Conservation (phyloP, 2,888 invertebrate species). For the Amphipyra berbera region DNA sequence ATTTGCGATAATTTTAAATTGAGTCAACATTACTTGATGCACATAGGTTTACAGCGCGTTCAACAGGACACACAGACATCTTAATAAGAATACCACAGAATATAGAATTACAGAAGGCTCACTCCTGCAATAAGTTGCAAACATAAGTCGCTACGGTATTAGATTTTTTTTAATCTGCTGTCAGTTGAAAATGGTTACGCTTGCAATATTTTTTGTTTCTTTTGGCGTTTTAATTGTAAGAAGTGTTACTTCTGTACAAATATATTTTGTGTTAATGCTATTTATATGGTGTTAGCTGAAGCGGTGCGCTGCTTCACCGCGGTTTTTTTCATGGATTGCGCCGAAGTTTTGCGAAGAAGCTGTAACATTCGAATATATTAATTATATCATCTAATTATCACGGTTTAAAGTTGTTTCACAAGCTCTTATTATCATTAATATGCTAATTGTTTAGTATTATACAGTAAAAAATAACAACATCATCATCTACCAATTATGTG, state of each 20-base stretch:
- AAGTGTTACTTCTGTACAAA: slow-evolving; percentile 15
- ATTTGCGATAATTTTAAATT: slow-evolving; percentile 29
- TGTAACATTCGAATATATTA: slow-evolving; percentile 69
- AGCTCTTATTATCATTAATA: slow-evolving; percentile 22
- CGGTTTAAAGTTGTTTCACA: slow-evolving; percentile 16
- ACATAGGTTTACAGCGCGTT: slow-evolving; percentile 1
- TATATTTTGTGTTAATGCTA: slow-evolving; percentile 29
- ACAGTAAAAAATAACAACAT: too few relatives aligned
- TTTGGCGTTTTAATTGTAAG: slow-evolving; percentile 7
- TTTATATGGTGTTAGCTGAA: slow-evolving; percentile 50
- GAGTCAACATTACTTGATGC: slow-evolving; percentile 28
- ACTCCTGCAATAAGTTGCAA: not conserved
- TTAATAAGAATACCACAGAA: slow-evolving; percentile 30
- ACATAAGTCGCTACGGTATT: not conserved
- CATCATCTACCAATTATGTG: too few relatives aligned
- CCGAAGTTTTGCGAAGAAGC: slow-evolving; percentile 86
- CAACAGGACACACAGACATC: not conserved
- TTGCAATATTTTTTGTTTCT: not conserved
- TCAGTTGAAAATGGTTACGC: not conserved
- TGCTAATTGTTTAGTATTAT: too few relatives aligned
- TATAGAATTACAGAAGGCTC: slow-evolving; percentile 31
- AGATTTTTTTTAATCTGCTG: not conserved
- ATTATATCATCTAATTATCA: not conserved
- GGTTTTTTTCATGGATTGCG: slow-evolving; percentile 76
- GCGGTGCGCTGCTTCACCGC: slow-evolving; percentile 50